Evolutionary conservation across 2,113 vertebrate species (phyloP).

Genomic region (Callipepla californica): DNA sequence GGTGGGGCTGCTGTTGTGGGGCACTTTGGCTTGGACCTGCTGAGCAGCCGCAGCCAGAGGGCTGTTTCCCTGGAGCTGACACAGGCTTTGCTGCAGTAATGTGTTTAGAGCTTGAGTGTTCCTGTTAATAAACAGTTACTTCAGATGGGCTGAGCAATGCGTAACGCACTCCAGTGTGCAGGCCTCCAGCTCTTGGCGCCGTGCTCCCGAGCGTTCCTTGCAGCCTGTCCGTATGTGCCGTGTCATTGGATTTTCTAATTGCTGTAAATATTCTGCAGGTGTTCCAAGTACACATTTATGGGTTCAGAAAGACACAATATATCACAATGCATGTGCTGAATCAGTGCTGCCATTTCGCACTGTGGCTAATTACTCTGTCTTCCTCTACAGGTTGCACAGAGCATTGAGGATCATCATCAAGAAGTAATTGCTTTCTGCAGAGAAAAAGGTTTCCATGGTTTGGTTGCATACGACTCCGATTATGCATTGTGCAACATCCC

Average conservation of each 20-base stretch:
- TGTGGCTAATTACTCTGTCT: conserved; percentile 60
- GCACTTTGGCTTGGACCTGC: background rate
- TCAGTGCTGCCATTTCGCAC: background rate
- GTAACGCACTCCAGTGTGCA: background rate
- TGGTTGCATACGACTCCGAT: conserved; percentile 95
- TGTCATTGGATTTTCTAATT: background rate
- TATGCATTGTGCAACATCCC: conserved; percentile 96
- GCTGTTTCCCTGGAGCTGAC: background rate
- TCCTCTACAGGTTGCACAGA: conserved; percentile 89
- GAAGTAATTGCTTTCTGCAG: conserved; percentile 95
- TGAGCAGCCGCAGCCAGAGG: background rate
- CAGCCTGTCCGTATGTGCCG: background rate
- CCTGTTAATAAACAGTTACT: background rate
- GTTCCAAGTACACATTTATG: background rate
- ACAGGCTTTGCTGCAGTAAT: background rate
- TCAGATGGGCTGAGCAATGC: background rate
- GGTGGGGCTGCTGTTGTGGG: background rate
- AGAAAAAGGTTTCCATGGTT: conserved; percentile 93
- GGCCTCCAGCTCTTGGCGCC: background rate
- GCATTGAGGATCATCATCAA: conserved; percentile 96
- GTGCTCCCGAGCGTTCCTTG: background rate
- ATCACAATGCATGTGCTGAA: background rate
- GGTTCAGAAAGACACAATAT: background rate
- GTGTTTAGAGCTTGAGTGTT: background rate
- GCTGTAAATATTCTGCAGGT: background rate